Percentiles rank a stretch among this genome's conserved stretches.
Evolutionary conservation across 64 coral and sea anemone genomes (phyloP).

Genomic region (Dendronephthya gigantea): DNA sequence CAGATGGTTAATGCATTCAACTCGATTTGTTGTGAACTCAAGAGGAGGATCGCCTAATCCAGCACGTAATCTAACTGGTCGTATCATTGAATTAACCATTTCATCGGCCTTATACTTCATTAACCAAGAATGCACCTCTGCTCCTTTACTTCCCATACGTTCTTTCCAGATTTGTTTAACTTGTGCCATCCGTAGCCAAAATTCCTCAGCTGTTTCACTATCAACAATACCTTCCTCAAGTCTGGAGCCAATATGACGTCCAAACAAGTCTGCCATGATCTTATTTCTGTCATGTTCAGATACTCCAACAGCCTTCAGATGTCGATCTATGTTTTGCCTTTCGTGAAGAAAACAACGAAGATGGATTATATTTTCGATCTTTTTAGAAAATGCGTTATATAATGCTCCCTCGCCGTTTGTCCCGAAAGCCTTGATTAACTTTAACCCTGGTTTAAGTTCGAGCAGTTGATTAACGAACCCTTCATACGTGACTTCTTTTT

Average conservation of each 20-base stretch:
- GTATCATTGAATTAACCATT: not conserved
- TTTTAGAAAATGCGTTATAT: not conserved
- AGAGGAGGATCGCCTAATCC: constrained; percentile 4
- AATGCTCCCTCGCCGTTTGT: constrained; percentile 11
- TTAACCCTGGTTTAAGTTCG: not conserved
- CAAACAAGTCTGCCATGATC: constrained; percentile 20
- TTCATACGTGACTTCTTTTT: not conserved
- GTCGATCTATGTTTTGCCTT: not conserved
- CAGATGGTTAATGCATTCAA: constrained; percentile 22
- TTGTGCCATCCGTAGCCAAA: not conserved
- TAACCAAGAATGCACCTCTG: not conserved
- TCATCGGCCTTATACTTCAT: constrained; percentile 20
- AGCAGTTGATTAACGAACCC: not conserved
- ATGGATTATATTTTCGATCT: not conserved
- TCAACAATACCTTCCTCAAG: constrained; percentile 27
- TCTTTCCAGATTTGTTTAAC: constrained; percentile 3
- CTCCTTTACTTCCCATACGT: constrained; percentile 7
- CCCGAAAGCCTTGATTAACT: not conserved
- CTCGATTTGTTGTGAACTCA: not conserved
- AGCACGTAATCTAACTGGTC: constrained; percentile 5
- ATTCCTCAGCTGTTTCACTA: constrained; percentile 5
- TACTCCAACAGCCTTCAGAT: constrained; percentile 25
- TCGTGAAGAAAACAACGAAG: constrained; percentile 1
- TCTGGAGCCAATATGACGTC: constrained; percentile 1
- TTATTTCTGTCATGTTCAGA: not conserved